Percentiles rank a stretch among this genome's conserved stretches.
phyloP scores from a whole-genome alignment of 92 coral and sea anemone genomes.

The Epizoanthus ramosus region DNA sequence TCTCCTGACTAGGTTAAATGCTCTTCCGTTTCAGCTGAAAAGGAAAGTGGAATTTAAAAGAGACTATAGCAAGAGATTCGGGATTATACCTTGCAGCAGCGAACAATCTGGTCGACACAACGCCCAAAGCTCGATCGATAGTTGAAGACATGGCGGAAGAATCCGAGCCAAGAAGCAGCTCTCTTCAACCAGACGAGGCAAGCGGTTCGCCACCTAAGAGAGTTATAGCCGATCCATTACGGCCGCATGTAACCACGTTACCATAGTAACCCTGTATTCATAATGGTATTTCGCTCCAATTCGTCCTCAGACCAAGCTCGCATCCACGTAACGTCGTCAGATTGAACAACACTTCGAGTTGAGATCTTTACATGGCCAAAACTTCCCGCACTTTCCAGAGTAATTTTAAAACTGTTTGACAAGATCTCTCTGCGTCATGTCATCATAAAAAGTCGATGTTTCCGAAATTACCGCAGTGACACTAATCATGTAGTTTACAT shows the following conservation, averaged over 20 bases:
- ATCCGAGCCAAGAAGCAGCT: background rate
- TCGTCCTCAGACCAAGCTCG: too few relatives aligned
- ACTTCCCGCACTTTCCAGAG: too few relatives aligned
- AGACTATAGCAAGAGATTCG: too few relatives aligned
- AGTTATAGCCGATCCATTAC: background rate
- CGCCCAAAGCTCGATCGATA: slow-evolving; percentile 15
- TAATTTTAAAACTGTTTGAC: too few relatives aligned
- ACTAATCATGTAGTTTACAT: background rate
- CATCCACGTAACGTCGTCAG: background rate
- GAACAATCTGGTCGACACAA: slow-evolving; percentile 9
- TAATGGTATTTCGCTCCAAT: slow-evolving; percentile 12
- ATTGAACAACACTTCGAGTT: background rate
- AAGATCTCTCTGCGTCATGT: background rate
- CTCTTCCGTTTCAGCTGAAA: too few relatives aligned
- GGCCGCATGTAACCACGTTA: background rate
- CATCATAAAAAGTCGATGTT: background rate
- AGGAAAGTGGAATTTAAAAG: too few relatives aligned
- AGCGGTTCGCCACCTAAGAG: background rate
- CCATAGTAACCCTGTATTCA: background rate
- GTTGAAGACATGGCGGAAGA: background rate
- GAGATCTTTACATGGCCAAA: background rate
- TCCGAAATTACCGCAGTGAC: background rate
- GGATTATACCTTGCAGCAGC: slow-evolving; percentile 22
- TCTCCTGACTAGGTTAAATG: too few relatives aligned
- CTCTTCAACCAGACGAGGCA: background rate